A percentile compares a stretch with the other conserved stretches of the same genome.
phyloP scores from a whole-genome alignment of 2,888 invertebrate species.

The Chironomus riparius region DNA sequence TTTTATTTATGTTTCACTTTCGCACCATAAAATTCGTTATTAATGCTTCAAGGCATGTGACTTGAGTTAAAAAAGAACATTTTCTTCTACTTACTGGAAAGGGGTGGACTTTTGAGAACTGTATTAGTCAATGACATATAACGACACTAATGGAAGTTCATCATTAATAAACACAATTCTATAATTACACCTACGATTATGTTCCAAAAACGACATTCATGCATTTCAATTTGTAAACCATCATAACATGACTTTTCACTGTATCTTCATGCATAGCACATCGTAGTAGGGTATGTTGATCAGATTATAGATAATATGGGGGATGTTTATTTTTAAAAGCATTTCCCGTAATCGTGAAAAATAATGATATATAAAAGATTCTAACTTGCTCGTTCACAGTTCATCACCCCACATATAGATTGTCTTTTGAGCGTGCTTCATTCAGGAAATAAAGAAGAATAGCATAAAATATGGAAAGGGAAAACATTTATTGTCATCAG shows the following conservation, averaged over 20 bases:
- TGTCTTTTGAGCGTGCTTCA: background rate
- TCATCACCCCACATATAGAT: constrained; percentile 19
- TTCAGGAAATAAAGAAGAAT: background rate
- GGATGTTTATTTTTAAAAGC: constrained; percentile 24
- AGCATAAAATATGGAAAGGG: background rate
- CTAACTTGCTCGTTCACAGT: constrained; percentile 6
- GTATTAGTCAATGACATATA: background rate
- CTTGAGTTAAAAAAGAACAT: background rate
- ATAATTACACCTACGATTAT: constrained; percentile 3
- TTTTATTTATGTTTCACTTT: constrained; percentile 21
- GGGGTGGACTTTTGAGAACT: background rate
- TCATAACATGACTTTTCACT: no score
- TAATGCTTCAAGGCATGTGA: constrained; percentile 20
- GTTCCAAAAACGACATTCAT: background rate
- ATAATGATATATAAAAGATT: constrained; percentile 22
- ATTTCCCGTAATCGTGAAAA: constrained; percentile 10
- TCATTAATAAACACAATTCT: constrained; percentile 21
- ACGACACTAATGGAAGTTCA: constrained; percentile 17
- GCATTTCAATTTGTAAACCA: background rate
- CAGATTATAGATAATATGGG: constrained; percentile 20
- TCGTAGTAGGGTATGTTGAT: constrained; percentile 7
- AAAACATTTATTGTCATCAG: constrained; percentile 1
- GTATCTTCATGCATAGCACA: background rate
- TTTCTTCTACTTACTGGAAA: background rate
- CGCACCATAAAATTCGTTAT: constrained; percentile 27